These are phyloP conservation scores for Danio albolineatus DNA, from an alignment of 2,797 vertebrate genomes.

Conservation along the genomic window DNA sequence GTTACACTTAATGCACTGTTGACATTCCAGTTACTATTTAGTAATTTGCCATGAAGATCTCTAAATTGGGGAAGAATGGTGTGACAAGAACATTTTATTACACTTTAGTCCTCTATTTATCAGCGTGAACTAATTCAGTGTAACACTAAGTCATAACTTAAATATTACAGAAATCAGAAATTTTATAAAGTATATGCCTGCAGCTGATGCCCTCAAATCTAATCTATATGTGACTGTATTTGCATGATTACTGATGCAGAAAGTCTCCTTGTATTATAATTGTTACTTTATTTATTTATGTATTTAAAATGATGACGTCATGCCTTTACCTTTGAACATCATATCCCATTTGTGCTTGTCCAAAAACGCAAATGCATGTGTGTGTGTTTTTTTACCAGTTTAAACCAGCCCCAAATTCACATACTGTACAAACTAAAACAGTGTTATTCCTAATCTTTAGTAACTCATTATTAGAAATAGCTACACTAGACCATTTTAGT, in stretches of 20 bases:
- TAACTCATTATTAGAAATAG: neutral
- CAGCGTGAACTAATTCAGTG: neutral
- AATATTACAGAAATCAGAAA: neutral
- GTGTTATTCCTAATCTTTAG: neutral
- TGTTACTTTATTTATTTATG: neutral
- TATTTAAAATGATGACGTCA: neutral
- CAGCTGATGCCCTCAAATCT: no score
- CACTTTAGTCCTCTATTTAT: slow-evolving; percentile 13
- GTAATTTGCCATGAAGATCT: slow-evolving; percentile 53
- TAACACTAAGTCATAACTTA: neutral
- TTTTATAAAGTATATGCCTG: no score
- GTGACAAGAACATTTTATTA: slow-evolving; percentile 29
- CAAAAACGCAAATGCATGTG: no score
- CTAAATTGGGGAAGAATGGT: slow-evolving; percentile 55
- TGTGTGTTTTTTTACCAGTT: neutral
- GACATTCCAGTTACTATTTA: slow-evolving; percentile 56
- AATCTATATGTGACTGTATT: neutral
- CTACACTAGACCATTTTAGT: neutral
- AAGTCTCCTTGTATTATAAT: neutral
- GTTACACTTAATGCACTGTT: slow-evolving; percentile 62
- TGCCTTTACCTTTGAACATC: neutral
- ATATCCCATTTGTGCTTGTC: no score
- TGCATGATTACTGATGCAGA: neutral
- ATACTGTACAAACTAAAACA: neutral
- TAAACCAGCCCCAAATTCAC: neutral